A percentile compares a stretch with the other conserved stretches of the same genome.
phyloP scores from a whole-genome alignment of 2,888 invertebrate genomes.

The Erebia epiphron region DNA sequence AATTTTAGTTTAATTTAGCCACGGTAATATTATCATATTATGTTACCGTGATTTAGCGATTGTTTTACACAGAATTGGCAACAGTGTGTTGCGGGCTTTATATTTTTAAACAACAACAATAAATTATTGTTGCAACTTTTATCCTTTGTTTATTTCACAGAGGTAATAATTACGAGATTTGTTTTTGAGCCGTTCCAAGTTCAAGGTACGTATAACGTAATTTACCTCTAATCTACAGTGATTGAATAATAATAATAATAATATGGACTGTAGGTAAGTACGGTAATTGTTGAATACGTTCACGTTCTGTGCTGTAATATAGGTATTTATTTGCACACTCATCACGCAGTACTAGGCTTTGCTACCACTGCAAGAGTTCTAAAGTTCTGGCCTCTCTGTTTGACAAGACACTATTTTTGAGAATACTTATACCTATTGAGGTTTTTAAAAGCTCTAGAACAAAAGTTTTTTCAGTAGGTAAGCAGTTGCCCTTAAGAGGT shows the following conservation, averaged over 20 bases:
- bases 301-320: constrained; percentile 9
- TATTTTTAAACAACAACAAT: not conserved
- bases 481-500: too few relatives aligned
- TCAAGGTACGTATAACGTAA: not conserved
- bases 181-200: not conserved
- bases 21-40: too few relatives aligned
- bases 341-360: not conserved
- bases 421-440: too few relatives aligned
- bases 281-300: not conserved
- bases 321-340: not conserved
- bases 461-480: too few relatives aligned
- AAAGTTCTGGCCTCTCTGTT: too few relatives aligned
- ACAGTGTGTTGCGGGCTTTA: too few relatives aligned
- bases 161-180: not conserved
- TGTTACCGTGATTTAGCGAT: too few relatives aligned
- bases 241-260: not conserved
- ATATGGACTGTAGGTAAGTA: not conserved
- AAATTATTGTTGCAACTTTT: not conserved
- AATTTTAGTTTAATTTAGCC: too few relatives aligned
- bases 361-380: not conserved
- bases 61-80: too few relatives aligned
- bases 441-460: too few relatives aligned
- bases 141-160: not conserved
- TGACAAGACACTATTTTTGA: too few relatives aligned
- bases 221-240: not conserved